Base-by-base conservation (phyloP, 1,140 invertebrate genomes). In the Caenorhabditis brenneri region DNA sequence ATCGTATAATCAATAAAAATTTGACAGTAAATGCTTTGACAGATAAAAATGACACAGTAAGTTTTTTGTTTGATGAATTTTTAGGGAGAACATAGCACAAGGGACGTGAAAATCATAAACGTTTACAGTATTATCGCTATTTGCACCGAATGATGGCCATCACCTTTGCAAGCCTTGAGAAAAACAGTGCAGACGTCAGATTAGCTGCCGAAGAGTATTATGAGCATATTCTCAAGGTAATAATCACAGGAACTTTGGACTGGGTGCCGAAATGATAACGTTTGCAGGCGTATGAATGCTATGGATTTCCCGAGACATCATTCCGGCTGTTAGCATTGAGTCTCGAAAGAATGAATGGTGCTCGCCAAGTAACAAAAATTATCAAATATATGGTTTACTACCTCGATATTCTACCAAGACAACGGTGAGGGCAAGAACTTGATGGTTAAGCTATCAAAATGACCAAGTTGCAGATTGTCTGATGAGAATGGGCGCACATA, bases 21-120 rank as follows among this genome's bases (percentile, higher is more conserved):
- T 12, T 74, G n/a, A 74, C 12, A 22, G 36, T 74, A 2, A 74
- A 39, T 24, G 65, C 33, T 33, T 31, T 74, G 16, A 74, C 36
- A 24, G 65, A 74, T 27, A n/a, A 29, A 74, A 74, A 74, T 74
- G 65, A 74, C 27, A 74, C 65, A n/a, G 65, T 74, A 42, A 74
- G 65, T 74, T 6, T 46, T 74, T 22, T 0, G 10, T 27, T 74
- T 24, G 6, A 42, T 19, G 24, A 42, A 24, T 19, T 36, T n/a
- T n/a, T n/a, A n/a, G n/a, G n/a, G n/a, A n/a, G n/a, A n/a, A n/a
- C n/a, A n/a, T n/a, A n/a, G n/a, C n/a, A n/a, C n/a, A n/a, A n/a
- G n/a, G n/a, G n/a, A n/a, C n/a, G n/a, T n/a, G n/a, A n/a, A n/a
- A n/a, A n/a, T n/a, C n/a, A n/a, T n/a, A n/a, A n/a, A n/a, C n/a